A percentile compares a stretch with the other conserved stretches of the same genome.
Conservation (phyloP, 2,888 invertebrate species). For the Nemotelus pantherinus region DNA sequence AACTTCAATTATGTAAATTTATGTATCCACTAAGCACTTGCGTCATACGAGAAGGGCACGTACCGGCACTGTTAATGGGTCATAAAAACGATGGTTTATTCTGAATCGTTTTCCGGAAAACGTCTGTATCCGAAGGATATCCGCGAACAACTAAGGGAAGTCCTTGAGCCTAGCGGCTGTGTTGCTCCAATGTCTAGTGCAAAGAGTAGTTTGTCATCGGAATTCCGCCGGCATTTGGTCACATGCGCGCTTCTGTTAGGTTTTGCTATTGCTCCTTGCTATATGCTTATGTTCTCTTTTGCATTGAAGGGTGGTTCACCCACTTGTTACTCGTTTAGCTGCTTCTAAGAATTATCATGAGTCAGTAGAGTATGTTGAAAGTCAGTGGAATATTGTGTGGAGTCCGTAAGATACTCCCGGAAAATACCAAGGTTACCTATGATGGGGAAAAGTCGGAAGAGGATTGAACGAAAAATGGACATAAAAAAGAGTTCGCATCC, state of each 20-base stretch:
- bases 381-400: too few relatives aligned
- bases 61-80: conserved; percentile 4
- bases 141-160: conserved; percentile 44
- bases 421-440: too few relatives aligned
- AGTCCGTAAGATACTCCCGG: too few relatives aligned
- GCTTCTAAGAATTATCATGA: background rate
- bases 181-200: background rate
- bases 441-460: too few relatives aligned
- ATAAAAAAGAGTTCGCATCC: too few relatives aligned
- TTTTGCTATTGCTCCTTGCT: background rate
- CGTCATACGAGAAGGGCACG: background rate
- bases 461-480: too few relatives aligned
- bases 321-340: conserved; percentile 21
- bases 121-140: conserved; percentile 37
- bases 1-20: too few relatives aligned
- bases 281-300: background rate
- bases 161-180: background rate
- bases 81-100: background rate
- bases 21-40: too few relatives aligned
- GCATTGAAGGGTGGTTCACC: conserved; percentile 1
- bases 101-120: conserved; percentile 5
- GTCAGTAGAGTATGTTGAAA: too few relatives aligned
- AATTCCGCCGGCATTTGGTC: conserved; percentile 40
- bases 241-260: conserved; percentile 43
- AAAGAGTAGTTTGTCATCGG: conserved; percentile 18